These are phyloP conservation scores for Trissolcus brochymenae DNA, from an alignment of 2,888 invertebrate genomes.

Conservation along the genomic window DNA sequence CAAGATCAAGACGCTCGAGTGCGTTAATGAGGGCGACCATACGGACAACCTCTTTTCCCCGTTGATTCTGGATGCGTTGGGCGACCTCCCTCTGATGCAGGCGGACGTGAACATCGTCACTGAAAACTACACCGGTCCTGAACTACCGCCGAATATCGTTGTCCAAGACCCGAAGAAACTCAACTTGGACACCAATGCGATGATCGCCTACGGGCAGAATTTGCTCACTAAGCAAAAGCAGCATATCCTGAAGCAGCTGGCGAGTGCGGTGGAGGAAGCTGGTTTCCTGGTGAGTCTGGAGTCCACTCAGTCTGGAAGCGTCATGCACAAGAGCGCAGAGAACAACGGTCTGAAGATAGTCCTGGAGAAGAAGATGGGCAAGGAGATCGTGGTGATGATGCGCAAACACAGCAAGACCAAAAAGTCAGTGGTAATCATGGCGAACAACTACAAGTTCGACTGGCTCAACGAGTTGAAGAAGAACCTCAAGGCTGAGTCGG, in stretches of 20 bases:
- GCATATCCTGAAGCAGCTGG: conserved; percentile 31
- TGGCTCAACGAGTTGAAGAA: conserved; percentile 74
- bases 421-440: conserved; percentile 62
- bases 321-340: conserved; percentile 14
- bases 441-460: conserved; percentile 68
- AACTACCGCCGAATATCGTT: conserved; percentile 78
- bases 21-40: conserved; percentile 66
- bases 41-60: conserved; percentile 77
- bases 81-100: conserved; percentile 83
- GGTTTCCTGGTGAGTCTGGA: conserved; percentile 67
- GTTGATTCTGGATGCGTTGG: conserved; percentile 79
- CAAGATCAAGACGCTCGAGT: conserved; percentile 71
- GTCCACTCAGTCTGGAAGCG: not conserved
- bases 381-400: conserved; percentile 61
- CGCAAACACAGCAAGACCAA: conserved; percentile 64
- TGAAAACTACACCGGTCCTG: conserved; percentile 73
- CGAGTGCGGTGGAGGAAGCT: conserved; percentile 50
- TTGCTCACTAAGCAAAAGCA: conserved; percentile 73
- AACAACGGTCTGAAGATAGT: conserved; percentile 60
- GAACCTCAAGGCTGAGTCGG: conserved; percentile 65
- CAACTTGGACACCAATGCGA: conserved; percentile 77
- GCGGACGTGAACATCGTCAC: conserved; percentile 80
- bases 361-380: conserved; percentile 63
- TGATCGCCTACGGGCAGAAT: conserved; percentile 78
- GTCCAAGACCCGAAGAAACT: conserved; percentile 80